These are phyloP conservation scores for Adelognathus sp. DNA, from an alignment of 2,888 invertebrate genomes.

Conservation along the genomic window DNA sequence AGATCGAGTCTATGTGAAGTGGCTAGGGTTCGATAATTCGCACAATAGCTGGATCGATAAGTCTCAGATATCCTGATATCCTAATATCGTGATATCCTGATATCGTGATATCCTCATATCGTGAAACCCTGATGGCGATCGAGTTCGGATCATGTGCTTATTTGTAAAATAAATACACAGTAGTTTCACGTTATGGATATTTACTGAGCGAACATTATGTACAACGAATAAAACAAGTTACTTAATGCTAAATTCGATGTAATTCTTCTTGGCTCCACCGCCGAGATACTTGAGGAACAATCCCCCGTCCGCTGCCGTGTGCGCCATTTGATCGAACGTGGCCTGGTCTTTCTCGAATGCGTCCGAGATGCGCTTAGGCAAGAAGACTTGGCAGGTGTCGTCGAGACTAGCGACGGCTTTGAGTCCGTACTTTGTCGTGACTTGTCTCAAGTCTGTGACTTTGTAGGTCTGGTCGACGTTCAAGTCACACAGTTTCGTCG, in stretches of 20 bases:
- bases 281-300: slow-evolving; percentile 26
- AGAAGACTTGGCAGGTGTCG: slow-evolving; percentile 7
- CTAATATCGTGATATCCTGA: no score
- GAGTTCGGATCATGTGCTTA: no score
- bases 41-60: slow-evolving; percentile 51
- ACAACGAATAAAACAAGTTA: slow-evolving; percentile 16
- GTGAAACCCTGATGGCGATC: no score
- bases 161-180: slow-evolving; percentile 16
- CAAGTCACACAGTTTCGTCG: slow-evolving; percentile 14
- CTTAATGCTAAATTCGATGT: slow-evolving; percentile 21
- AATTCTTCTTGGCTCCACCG: neutral
- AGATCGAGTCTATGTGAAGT: slow-evolving; percentile 35
- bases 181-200: neutral
- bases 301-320: neutral
- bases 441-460: slow-evolving; percentile 12
- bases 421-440: slow-evolving; percentile 19
- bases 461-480: neutral
- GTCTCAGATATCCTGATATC: no score
- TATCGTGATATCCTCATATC: no score
- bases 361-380: slow-evolving; percentile 24
- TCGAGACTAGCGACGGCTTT: neutral
- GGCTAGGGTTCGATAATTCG: slow-evolving; percentile 35
- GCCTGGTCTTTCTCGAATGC: neutral
- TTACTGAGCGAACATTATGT: slow-evolving; percentile 7
- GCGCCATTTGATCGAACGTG: neutral